Evolutionary conservation across 2,888 invertebrate species (phyloP).

Genomic region (Sarcophaga variegata): DNA sequence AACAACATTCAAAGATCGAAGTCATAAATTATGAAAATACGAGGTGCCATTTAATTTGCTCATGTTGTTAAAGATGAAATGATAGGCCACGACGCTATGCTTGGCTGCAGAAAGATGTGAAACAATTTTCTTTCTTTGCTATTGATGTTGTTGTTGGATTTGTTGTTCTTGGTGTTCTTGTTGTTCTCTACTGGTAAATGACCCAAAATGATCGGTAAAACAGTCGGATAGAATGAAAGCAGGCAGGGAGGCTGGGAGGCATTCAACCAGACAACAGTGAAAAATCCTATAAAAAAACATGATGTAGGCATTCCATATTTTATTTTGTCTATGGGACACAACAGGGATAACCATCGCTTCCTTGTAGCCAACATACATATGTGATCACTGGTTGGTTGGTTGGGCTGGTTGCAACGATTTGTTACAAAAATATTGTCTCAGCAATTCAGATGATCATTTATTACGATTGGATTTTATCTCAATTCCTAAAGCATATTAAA

Average conservation of each 20-base stretch:
- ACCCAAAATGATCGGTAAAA: conserved; percentile 52
- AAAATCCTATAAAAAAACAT: conserved; percentile 34
- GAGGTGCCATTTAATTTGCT: conserved; percentile 72
- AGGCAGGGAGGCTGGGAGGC: not conserved
- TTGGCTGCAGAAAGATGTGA: conserved; percentile 42
- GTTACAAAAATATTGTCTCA: conserved; percentile 52
- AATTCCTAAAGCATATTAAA: conserved; percentile 22
- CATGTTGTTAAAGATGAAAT: conserved; percentile 66
- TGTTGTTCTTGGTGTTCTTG: too few relatives aligned
- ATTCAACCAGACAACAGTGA: not conserved
- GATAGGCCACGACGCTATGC: conserved; percentile 44
- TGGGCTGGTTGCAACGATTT: conserved; percentile 31
- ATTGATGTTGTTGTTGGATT: not conserved
- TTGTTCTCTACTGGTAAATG: conserved; percentile 17
- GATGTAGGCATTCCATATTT: conserved; percentile 37
- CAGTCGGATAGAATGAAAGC: not conserved
- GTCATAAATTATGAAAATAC: conserved; percentile 67
- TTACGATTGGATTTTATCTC: conserved; percentile 11
- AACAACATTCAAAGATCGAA: conserved; percentile 43
- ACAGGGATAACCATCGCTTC: conserved; percentile 45
- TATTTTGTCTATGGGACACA: conserved; percentile 21
- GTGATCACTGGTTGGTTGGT: too few relatives aligned
- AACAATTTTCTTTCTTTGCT: conserved; percentile 45
- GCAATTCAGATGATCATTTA: not conserved
- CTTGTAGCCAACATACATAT: not conserved